A percentile compares a stretch with the other conserved stretches of the same genome.
Conservation (phyloP, 2,797 vertebrate genomes). For the Tragelaphus oryx region DNA sequence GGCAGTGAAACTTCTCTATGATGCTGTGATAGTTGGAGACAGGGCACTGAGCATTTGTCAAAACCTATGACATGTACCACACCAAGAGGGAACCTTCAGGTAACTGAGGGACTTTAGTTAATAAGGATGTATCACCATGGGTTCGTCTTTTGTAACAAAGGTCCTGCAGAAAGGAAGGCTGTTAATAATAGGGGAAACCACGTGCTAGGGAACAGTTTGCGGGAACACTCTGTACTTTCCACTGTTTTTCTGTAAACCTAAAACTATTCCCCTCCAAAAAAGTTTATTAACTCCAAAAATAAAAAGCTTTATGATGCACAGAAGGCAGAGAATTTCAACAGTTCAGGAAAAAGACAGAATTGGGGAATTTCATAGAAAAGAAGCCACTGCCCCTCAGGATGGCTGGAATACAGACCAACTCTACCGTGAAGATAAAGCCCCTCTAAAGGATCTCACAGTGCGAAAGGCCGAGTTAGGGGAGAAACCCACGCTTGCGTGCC, state of each 20-base stretch:
- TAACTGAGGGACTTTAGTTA: neutral
- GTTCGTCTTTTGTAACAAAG: neutral
- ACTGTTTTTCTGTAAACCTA: neutral
- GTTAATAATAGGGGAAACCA: neutral
- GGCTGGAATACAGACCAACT: accelerated
- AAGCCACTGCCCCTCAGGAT: neutral
- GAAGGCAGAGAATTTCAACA: no score
- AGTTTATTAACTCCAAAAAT: neutral
- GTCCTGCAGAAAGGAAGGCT: neutral
- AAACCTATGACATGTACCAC: neutral
- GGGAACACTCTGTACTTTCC: neutral
- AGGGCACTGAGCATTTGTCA: neutral
- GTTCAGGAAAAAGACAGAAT: accelerated
- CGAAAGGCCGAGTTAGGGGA: neutral
- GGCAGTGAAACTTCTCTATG: neutral
- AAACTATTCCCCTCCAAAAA: neutral
- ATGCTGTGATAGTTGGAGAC: neutral
- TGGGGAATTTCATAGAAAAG: neutral
- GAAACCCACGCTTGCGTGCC: accelerated
- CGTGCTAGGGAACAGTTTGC: accelerated
- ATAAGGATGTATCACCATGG: neutral
- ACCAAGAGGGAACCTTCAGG: neutral
- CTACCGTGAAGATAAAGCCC: neutral
- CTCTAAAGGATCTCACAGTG: accelerated
- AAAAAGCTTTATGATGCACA: neutral